Conservation (phyloP, 2,113 vertebrate species). For the Deroptyus accipitrinus region DNA sequence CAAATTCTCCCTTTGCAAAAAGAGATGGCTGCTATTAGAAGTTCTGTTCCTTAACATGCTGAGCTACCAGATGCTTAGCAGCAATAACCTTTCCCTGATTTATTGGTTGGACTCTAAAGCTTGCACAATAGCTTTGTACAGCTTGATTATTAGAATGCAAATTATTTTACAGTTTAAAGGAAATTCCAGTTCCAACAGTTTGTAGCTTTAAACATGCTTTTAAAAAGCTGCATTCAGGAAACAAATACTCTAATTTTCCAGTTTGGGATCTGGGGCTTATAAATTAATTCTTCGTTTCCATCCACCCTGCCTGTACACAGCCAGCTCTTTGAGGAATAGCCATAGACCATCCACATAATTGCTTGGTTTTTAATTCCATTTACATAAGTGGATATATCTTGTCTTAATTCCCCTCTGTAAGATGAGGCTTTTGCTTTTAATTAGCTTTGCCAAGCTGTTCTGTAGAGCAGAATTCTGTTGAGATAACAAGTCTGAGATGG, state of each 20-base stretch:
- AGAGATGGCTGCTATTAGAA: neutral
- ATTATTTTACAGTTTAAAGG: neutral
- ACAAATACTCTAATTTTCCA: neutral
- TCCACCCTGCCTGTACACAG: neutral
- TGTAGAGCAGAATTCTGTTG: neutral
- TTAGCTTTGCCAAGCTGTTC: conserved; percentile 1
- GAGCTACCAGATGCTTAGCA: neutral
- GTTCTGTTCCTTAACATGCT: neutral
- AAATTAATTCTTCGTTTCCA: neutral
- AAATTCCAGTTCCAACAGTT: neutral
- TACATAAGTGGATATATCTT: neutral
- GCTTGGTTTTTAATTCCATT: neutral
- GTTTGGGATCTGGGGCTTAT: neutral
- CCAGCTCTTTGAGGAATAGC: neutral
- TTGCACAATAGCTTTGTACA: neutral
- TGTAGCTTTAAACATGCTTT: neutral
- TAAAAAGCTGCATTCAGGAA: neutral
- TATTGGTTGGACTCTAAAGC: neutral
- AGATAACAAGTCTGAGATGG: neutral
- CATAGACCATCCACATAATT: neutral
- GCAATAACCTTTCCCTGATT: neutral
- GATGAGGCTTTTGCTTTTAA: neutral
- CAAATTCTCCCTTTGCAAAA: neutral
- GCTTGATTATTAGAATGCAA: neutral
- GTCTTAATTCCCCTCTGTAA: neutral